Conservation (phyloP, 2,797 vertebrate genomes). For the Brachyrhaphis roseni region DNA sequence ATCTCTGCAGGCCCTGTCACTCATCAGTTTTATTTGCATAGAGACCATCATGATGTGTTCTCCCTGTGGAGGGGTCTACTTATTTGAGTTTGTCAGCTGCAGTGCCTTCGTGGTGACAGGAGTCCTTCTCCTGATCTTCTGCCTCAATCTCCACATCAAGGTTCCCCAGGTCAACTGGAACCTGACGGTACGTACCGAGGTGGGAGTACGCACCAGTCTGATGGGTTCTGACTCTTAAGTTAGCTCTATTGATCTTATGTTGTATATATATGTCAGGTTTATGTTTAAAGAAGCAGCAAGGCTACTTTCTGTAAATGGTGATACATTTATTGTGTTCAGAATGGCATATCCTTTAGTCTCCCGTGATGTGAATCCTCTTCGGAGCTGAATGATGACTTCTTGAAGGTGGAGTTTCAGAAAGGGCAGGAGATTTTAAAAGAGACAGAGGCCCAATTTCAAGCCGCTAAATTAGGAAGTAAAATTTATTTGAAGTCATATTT, state of each 20-base stretch:
- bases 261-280: not conserved
- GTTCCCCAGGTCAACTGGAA: conserved; percentile 97
- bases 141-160: conserved; percentile 90
- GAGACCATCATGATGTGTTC: conserved; percentile 97
- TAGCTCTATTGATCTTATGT: not conserved
- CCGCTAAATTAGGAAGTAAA: no score
- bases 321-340: not conserved
- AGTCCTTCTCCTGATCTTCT: conserved; percentile 91
- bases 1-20: conserved; percentile 84
- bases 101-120: conserved; percentile 93
- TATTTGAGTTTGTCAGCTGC: conserved; percentile 99
- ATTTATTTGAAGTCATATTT: no score
- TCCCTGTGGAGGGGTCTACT: conserved; percentile 94
- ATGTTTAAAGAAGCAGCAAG: not conserved
- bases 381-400: no score
- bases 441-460: no score
- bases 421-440: no score
- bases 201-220: not conserved
- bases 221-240: not conserved
- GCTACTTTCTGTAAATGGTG: not conserved
- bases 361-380: no score
- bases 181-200: conserved; percentile 87
- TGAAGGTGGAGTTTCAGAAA: no score
- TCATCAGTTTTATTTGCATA: conserved; percentile 95
- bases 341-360: not conserved